phyloP scores from a whole-genome alignment of 2,888 invertebrate genomes.

The Stenchaetothrips biformis region DNA sequence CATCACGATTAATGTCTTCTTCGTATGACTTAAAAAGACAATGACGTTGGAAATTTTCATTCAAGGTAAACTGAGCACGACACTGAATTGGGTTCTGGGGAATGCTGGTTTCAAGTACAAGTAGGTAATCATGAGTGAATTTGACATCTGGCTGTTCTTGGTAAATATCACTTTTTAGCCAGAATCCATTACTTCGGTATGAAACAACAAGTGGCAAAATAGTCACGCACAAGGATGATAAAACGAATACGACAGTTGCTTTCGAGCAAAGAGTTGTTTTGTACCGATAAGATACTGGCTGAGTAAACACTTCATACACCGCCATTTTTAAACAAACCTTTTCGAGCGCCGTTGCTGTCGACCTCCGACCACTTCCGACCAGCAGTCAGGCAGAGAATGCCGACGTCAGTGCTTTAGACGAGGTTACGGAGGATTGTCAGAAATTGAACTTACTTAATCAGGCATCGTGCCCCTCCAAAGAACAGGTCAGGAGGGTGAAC shows the following conservation, averaged over 20 bases:
- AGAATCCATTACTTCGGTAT: not conserved
- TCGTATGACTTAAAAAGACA: not conserved
- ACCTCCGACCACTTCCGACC: too few species aligned
- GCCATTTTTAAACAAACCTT: conserved; percentile 19
- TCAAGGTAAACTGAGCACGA: not conserved
- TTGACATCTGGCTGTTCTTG: conserved; percentile 6
- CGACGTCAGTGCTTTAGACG: too few species aligned
- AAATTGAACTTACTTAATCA: too few species aligned
- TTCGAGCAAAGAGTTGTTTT: conserved; percentile 6
- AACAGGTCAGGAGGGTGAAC: too few species aligned
- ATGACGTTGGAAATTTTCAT: not conserved
- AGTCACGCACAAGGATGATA: not conserved
- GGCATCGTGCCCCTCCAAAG: too few species aligned
- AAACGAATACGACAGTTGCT: not conserved
- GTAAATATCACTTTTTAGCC: not conserved
- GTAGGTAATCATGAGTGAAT: not conserved
- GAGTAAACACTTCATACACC: not conserved
- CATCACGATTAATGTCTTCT: not conserved
- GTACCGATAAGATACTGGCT: not conserved
- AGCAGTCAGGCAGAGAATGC: too few species aligned
- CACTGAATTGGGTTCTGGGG: not conserved
- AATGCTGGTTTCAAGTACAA: not conserved
- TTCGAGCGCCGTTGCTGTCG: not conserved
- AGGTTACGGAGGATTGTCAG: too few species aligned
- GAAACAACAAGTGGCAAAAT: not conserved